Base-by-base conservation (phyloP, 1,140 invertebrate species). In the Thalassaphorura encarpata region DNA sequence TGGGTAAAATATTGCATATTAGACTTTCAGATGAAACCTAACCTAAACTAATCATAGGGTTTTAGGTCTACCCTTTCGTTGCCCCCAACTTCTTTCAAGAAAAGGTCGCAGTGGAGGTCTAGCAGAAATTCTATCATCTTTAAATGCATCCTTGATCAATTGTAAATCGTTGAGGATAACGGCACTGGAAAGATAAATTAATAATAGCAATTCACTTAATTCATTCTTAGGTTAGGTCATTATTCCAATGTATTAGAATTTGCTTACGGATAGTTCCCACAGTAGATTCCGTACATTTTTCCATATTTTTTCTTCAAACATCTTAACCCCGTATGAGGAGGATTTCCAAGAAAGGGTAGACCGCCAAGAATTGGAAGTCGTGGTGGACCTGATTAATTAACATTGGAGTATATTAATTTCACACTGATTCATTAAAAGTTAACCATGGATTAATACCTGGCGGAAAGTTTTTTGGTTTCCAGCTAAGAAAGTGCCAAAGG, bases 181-280 rank as follows among this genome's bases (percentile, higher is more conserved):
- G 0, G 49, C 45, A 5, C 58, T 60, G 23, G n/a, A 42, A 36
- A 45, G 13, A 43, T 29, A 18, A n/a, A 21, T 29, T 31, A 49
- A 3, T 50, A 8, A 40, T 42, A 18, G 3, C 5, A 6, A 24
- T 41, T 41, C 2, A 48, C 41, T 19, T 19, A 43, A 43, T 43
- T 43, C 13, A 19, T n/a, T 19, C 3, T 11, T 11, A 19, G 3
- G n/a, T 3, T 26, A 55, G 6, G 33, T 4, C 3, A 27, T 4
- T 27, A 13, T n/a, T 24, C 4, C 21, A 39, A 5, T 51, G 31
- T n/a, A n/a, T n/a, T n/a, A n/a, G n/a, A n/a, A 31, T 27, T 27
- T 48, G 18, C 52, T 40, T 28, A 60, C 59, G 39, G 49, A 47
- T 49, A 61, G 39, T 47, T 61, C 23, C 54, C 59, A 45, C 47